Evolutionary conservation across 1,140 invertebrate genomes (phyloP).

Genomic region (Heliconius himera): DNA sequence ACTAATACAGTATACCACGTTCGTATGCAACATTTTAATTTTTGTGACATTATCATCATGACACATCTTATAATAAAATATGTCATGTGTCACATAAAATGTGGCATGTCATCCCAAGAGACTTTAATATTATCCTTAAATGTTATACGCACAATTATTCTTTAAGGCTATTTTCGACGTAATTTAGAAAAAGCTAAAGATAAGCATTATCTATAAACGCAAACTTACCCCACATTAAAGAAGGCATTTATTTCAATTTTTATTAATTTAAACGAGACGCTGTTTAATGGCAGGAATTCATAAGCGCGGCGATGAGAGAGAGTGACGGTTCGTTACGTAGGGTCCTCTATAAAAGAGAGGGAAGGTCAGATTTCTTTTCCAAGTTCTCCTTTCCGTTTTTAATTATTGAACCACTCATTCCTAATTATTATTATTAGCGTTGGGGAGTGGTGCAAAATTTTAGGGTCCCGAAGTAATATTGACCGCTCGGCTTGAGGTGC

Average conservation of each 20-base stretch:
- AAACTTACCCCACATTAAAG: conserved; percentile 29
- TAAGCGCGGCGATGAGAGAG: conserved; percentile 49
- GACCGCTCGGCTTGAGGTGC: conserved; percentile 73
- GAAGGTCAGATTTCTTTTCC: conserved; percentile 63
- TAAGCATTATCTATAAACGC: background rate
- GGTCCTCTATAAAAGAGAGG: conserved; percentile 41
- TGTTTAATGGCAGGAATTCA: conserved; percentile 62
- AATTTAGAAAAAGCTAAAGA: background rate
- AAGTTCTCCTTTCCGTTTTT: conserved; percentile 82
- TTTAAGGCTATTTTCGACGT: background rate
- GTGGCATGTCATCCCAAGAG: background rate
- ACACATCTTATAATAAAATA: no score
- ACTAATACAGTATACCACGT: background rate
- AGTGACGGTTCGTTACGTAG: conserved; percentile 35
- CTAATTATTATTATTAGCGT: conserved; percentile 83
- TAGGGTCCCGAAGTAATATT: conserved; percentile 77
- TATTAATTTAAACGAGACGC: conserved; percentile 67
- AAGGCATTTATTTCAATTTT: conserved; percentile 61
- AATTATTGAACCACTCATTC: conserved; percentile 83
- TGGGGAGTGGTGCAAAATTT: conserved; percentile 78
- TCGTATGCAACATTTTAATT: background rate
- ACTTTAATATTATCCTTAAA: background rate
- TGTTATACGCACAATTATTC: background rate
- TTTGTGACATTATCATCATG: background rate
- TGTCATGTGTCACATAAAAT: no score